A percentile compares a stretch with the other conserved stretches of the same genome.
These are phyloP conservation scores for Bruchidius siliquastri DNA, from an alignment of 2,888 invertebrate genomes.

Conservation along the genomic window DNA sequence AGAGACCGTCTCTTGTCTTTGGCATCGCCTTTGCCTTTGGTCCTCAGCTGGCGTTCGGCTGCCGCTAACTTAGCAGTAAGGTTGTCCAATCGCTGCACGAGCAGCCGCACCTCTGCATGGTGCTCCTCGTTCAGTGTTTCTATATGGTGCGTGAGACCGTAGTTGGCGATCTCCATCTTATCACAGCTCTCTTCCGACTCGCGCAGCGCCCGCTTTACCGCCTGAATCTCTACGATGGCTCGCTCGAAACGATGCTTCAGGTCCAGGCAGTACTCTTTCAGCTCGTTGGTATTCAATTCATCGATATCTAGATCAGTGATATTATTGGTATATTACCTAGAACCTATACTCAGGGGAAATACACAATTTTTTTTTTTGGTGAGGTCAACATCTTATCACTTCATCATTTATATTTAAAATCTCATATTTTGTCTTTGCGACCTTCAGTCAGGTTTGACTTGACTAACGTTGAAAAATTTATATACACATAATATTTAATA, in stretches of 20 bases:
- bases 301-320: conserved; percentile 61
- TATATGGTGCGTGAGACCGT: conserved; percentile 69
- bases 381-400: too few species aligned
- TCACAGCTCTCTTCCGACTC: conserved; percentile 78
- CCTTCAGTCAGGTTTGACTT: too few species aligned
- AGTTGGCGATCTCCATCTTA: conserved; percentile 73
- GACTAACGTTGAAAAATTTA: too few species aligned
- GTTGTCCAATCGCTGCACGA: conserved; percentile 80
- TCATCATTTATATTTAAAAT: too few species aligned
- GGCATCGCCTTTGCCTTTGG: conserved; percentile 75
- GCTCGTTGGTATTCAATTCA: conserved; percentile 66
- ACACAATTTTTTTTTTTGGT: too few species aligned
- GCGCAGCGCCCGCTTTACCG: conserved; percentile 74
- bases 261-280: conserved; percentile 78
- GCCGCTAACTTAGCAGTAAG: conserved; percentile 74
- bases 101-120: conserved; percentile 69
- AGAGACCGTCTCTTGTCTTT: conserved; percentile 75
- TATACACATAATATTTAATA: too few species aligned
- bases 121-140: conserved; percentile 59
- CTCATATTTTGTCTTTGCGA: too few species aligned
- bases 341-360: too few species aligned
- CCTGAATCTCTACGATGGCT: conserved; percentile 77
- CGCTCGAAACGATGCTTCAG: conserved; percentile 73
- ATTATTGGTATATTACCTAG: too few species aligned
- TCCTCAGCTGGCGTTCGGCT: conserved; percentile 77